These are phyloP conservation scores for Silurus glanis DNA, from an alignment of 2,113 vertebrate species.

Conservation along the genomic window DNA sequence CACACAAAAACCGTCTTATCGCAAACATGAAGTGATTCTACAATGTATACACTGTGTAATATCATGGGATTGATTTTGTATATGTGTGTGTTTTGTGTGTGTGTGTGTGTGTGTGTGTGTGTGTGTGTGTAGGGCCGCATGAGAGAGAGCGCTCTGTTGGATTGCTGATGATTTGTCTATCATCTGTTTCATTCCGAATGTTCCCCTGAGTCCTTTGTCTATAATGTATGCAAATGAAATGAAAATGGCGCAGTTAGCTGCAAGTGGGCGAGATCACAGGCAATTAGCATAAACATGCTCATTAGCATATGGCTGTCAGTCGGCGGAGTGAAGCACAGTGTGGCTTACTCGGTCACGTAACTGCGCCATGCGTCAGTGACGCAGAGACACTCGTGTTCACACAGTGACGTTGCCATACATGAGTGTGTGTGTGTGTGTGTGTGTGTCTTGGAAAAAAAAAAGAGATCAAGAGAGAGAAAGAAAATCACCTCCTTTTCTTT, in stretches of 20 bases:
- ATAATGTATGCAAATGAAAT: constrained; percentile 48
- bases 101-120: constrained; percentile 10
- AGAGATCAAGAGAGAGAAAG: not conserved
- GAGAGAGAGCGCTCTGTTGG: not conserved
- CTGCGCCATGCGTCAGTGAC: not conserved
- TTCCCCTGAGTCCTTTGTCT: constrained; percentile 34
- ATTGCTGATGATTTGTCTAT: constrained; percentile 27
- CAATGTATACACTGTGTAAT: not conserved
- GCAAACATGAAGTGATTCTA: not conserved
- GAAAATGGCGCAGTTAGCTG: constrained; percentile 30
- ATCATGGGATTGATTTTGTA: constrained; percentile 13
- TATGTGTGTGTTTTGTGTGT: constrained; percentile 20
- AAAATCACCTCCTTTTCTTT: not conserved
- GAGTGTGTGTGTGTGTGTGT: not conserved
- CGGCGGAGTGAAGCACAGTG: not conserved
- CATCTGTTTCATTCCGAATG: not conserved
- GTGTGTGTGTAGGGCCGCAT: not conserved
- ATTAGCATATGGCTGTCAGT: constrained; percentile 52
- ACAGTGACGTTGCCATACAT: not conserved
- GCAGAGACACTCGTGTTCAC: not conserved
- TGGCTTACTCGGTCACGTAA: constrained; percentile 22
- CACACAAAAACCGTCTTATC: not conserved
- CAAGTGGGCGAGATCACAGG: constrained; percentile 25
- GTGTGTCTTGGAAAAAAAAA: too few relatives aligned
- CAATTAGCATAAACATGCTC: constrained; percentile 44